Evolutionary conservation across 2,888 invertebrate genomes (phyloP).

Genomic region (Andrena flavipes): DNA sequence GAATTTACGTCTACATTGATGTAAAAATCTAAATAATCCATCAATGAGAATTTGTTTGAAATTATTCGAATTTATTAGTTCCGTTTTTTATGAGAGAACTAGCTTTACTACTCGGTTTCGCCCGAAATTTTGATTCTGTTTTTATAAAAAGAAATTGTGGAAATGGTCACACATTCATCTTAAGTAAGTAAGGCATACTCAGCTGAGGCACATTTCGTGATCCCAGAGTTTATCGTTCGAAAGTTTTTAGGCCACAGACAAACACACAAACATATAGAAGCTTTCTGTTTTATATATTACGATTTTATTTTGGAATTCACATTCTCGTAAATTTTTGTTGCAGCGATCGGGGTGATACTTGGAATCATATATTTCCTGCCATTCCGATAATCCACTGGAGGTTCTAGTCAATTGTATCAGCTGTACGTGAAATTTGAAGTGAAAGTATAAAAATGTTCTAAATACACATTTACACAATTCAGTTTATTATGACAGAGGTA

Average conservation of each 20-base stretch:
- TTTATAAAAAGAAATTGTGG: no score
- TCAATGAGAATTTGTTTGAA: no score
- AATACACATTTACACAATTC: constrained; percentile 21
- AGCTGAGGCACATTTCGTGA: no score
- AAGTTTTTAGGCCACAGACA: no score
- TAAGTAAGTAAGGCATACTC: no score
- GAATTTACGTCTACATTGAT: no score
- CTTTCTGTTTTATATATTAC: background rate
- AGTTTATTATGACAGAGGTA: constrained; percentile 4
- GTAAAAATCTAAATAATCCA: no score
- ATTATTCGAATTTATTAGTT: background rate
- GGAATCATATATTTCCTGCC: constrained; percentile 18
- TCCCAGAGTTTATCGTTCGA: no score
- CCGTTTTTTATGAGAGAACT: background rate
- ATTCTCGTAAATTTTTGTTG: constrained; percentile 22
- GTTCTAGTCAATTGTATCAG: constrained; percentile 49
- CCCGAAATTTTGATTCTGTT: no score
- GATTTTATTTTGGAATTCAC: background rate
- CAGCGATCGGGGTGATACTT: constrained; percentile 23
- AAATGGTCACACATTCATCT: no score
- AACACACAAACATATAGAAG: no score
- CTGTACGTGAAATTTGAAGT: constrained; percentile 13
- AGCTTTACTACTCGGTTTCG: no score
- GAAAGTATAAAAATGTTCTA: background rate
- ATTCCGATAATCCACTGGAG: constrained; percentile 11